Percentiles rank a stretch among this genome's conserved stretches.
These are phyloP conservation scores for Harpagifer antarcticus DNA, from an alignment of 2,797 vertebrate genomes.

Conservation along the genomic window DNA sequence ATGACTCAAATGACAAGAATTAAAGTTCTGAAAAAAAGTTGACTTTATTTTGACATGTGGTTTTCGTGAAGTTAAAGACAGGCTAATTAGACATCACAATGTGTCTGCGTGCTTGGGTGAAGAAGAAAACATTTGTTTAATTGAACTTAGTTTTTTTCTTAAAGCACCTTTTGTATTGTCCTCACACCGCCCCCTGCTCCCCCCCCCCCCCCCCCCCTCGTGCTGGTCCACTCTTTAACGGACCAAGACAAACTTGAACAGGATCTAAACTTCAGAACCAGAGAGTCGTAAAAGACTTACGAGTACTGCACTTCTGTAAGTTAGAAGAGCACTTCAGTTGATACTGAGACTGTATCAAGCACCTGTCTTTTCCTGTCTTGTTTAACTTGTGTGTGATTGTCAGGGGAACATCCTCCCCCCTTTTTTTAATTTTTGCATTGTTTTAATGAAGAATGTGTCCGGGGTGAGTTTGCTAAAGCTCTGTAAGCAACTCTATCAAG, in stretches of 20 bases:
- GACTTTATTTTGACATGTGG: constrained; percentile 53
- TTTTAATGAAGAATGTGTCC: constrained; percentile 42
- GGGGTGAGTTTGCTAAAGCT: constrained; percentile 45
- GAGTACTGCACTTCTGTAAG: constrained; percentile 52
- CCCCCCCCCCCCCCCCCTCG: background rate
- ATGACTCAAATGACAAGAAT: constrained; percentile 47
- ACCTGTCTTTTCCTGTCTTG: constrained; percentile 35
- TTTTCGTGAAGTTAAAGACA: constrained; percentile 51
- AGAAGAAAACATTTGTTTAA: constrained; percentile 55
- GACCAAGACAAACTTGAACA: constrained; percentile 49
- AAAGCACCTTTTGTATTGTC: constrained; percentile 65
- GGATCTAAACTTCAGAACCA: constrained; percentile 51
- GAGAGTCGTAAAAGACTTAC: constrained; percentile 12
- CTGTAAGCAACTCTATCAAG: constrained; percentile 25
- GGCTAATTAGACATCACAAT: constrained; percentile 55
- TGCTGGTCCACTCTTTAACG: constrained; percentile 22
- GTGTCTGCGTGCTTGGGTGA: constrained; percentile 55
- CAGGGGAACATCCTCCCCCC: background rate
- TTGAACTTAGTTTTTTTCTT: constrained; percentile 31
- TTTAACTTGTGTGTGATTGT: constrained; percentile 32
- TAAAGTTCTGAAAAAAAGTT: constrained; percentile 42
- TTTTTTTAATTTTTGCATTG: constrained; percentile 1
- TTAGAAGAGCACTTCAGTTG: constrained; percentile 53
- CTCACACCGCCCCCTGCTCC: background rate
- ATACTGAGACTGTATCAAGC: constrained; percentile 42